Evolutionary conservation across 2,888 invertebrate genomes (phyloP), one percentile per base, ranked within the genome.

Genomic region (Cerceris ruficornis): DNA sequence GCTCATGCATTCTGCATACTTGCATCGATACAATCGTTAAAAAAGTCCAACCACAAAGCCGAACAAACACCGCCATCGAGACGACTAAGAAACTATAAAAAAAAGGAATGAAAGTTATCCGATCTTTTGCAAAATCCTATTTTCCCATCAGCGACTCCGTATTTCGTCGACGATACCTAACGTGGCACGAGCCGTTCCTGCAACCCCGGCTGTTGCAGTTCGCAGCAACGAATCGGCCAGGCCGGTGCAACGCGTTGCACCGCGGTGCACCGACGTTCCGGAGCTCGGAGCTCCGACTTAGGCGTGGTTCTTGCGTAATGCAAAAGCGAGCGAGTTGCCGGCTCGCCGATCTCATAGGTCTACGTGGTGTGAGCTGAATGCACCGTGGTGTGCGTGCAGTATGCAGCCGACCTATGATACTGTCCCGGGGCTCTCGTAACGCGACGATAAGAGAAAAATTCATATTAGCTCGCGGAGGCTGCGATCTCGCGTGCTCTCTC

Each of bases 271-370:
- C 62, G 64, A 43, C n/a, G 28, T 42, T 55, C 73, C 61, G 71
- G 66, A 59, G 65, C 49, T 65, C 80, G 75, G 70, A 85, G 79
- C 85, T 82, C 79, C 72, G 87, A 84, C 88, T 87, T 88, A 90
- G 90, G 89, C 88, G 90, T 90, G 89, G 90, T 89, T 88, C 86
- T 88, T 89, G 85, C 88, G 88, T 88, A 88, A 87, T 83, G 85
- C 86, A 86, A 88, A 85, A 74, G 86, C 87, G 85, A 88, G 82
- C 87, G 83, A 86, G 87, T 87, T 86, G 86, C 87, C 82, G 81
- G 88, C 88, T 81, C 82, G 75, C 28, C 28, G 28, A 28, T 73
- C 81, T 77, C 68, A 71, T 73, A 67, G 73, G 69, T 65, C 69
- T 61, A 69, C 75, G 73, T 65, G 64, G 59, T 80, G 43, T 57